phyloP scores from a whole-genome alignment of 2,888 invertebrate species.

The Synanthedon tipuliformis region DNA sequence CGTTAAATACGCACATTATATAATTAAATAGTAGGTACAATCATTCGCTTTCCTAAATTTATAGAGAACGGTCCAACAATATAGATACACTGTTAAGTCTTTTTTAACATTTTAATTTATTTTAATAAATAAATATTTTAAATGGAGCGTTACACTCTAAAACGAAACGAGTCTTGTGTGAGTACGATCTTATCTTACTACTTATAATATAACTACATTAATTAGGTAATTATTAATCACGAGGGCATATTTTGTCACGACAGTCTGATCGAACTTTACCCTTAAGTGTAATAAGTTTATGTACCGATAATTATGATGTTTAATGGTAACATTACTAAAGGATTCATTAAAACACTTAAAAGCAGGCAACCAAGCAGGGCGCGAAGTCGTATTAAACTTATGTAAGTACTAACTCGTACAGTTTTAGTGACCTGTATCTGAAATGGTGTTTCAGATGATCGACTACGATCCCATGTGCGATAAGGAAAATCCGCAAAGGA shows the following conservation, averaged over 20 bases:
- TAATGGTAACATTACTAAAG: not conserved
- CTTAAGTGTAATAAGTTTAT: not conserved
- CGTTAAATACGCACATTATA: not conserved
- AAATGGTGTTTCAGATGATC: constrained; percentile 56
- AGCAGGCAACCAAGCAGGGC: not conserved
- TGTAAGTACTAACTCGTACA: not conserved
- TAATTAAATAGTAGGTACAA: too few species aligned
- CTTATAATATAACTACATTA: too few species aligned
- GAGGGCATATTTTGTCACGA: not conserved
- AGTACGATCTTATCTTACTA: not conserved
- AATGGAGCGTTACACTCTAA: not conserved
- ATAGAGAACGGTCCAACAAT: not conserved
- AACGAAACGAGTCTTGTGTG: not conserved
- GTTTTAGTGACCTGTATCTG: constrained; percentile 4
- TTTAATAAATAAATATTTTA: not conserved
- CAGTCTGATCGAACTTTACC: not conserved
- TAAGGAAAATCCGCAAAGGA: constrained; percentile 75
- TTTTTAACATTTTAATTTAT: not conserved
- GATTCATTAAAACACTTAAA: not conserved
- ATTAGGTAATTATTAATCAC: not conserved
- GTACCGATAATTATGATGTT: not conserved
- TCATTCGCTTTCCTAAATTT: not conserved
- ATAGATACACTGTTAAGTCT: not conserved
- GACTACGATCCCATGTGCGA: constrained; percentile 73
- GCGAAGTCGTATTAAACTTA: not conserved